Conservation (phyloP, 2,888 invertebrate species). For the Orthosia cruda region DNA sequence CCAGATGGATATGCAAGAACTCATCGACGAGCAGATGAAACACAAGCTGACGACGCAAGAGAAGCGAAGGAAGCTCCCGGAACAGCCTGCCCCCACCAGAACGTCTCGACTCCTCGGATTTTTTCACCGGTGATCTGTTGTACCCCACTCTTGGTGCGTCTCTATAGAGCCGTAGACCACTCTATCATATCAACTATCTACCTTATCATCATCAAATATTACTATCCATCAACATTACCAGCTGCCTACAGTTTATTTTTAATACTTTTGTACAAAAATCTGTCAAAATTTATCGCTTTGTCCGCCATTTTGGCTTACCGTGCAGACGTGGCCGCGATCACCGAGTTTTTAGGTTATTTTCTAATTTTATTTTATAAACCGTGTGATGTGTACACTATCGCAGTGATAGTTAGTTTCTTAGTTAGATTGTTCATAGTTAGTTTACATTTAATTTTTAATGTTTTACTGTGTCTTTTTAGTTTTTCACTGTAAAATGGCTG, state of each 20-base stretch:
- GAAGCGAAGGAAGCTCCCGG: constrained; percentile 89
- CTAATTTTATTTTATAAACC: constrained; percentile 83
- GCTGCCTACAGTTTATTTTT: constrained; percentile 76
- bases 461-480: constrained; percentile 76
- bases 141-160: constrained; percentile 78
- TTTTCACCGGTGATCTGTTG: constrained; percentile 91
- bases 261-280: constrained; percentile 77
- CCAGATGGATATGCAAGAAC: constrained; percentile 98
- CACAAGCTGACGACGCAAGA: constrained; percentile 95
- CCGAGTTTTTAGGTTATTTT: constrained; percentile 78
- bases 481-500: constrained; percentile 67
- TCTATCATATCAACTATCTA: constrained; percentile 80
- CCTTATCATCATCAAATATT: constrained; percentile 78
- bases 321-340: constrained; percentile 72
- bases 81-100: constrained; percentile 83
- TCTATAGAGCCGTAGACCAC: constrained; percentile 80
- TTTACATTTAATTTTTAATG: constrained; percentile 81
- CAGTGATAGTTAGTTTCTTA: constrained; percentile 87
- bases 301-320: constrained; percentile 79
- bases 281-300: constrained; percentile 69
- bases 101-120: constrained; percentile 87
- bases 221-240: constrained; percentile 77
- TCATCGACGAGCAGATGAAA: constrained; percentile 97
- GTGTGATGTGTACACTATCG: constrained; percentile 86
- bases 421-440: constrained; percentile 84